phyloP scores from a whole-genome alignment of 2,113 vertebrate species.

The Recurvirostra avosetta region DNA sequence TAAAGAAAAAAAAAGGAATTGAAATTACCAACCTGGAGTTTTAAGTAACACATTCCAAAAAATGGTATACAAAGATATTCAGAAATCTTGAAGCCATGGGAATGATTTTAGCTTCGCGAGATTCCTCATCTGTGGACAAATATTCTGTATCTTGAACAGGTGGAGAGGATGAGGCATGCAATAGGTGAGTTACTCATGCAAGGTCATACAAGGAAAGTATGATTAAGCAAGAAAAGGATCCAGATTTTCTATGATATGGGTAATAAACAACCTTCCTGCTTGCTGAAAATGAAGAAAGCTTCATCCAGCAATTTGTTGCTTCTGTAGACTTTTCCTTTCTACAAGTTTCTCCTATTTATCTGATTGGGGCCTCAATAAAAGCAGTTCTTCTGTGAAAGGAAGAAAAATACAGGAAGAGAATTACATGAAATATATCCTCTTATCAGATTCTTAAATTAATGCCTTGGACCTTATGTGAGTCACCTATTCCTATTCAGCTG shows the following conservation, averaged over 20 bases:
- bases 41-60: background rate
- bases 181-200: background rate
- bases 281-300: background rate
- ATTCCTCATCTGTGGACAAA: background rate
- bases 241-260: background rate
- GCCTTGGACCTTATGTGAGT: background rate
- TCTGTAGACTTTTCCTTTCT: background rate
- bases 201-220: background rate
- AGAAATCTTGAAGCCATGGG: background rate
- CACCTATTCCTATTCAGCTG: background rate
- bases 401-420: background rate
- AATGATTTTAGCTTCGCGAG: background rate
- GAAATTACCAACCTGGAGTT: background rate
- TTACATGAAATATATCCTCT: background rate
- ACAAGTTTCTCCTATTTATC: background rate
- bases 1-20: background rate
- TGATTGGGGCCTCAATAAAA: background rate
- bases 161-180: background rate
- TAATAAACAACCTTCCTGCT: background rate
- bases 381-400: background rate
- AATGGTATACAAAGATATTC: background rate
- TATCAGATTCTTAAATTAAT: background rate
- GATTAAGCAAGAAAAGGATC: background rate
- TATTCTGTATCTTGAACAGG: background rate
- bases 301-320: background rate